Percentiles rank a stretch among this genome's conserved stretches.
Evolutionary conservation across 2,113 vertebrate species (phyloP).

Genomic region (Mus pahari): DNA sequence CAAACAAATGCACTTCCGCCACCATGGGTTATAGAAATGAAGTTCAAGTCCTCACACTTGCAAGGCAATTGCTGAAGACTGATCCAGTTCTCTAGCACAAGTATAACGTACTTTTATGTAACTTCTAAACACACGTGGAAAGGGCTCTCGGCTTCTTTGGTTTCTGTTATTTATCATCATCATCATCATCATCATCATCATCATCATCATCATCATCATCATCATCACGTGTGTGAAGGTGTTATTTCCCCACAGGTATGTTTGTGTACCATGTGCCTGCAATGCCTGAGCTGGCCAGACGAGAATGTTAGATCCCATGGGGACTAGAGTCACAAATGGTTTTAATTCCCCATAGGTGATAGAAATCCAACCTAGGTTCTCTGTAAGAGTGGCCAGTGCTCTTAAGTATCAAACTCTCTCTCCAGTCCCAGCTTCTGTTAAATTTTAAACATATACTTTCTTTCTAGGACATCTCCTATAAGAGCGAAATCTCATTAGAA

Average conservation of each 20-base stretch:
- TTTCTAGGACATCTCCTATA: constrained; percentile 30
- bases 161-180: background rate
- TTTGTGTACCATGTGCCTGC: background rate
- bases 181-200: too few relatives aligned
- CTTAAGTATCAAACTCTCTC: background rate
- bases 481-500: constrained; percentile 36
- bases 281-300: background rate
- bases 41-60: background rate
- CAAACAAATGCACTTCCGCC: background rate
- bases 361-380: background rate
- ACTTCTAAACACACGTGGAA: background rate
- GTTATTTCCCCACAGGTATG: background rate
- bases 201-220: too few relatives aligned
- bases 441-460: background rate
- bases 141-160: background rate
- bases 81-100: background rate
- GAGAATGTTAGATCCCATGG: background rate
- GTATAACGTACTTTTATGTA: background rate
- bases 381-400: background rate
- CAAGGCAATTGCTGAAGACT: background rate
- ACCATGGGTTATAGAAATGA: background rate
- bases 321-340: background rate
- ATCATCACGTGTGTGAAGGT: background rate
- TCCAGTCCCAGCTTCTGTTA: background rate
- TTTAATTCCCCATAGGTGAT: background rate